Base-by-base conservation (phyloP, 2,888 invertebrate species). In the Xanthia togata region DNA sequence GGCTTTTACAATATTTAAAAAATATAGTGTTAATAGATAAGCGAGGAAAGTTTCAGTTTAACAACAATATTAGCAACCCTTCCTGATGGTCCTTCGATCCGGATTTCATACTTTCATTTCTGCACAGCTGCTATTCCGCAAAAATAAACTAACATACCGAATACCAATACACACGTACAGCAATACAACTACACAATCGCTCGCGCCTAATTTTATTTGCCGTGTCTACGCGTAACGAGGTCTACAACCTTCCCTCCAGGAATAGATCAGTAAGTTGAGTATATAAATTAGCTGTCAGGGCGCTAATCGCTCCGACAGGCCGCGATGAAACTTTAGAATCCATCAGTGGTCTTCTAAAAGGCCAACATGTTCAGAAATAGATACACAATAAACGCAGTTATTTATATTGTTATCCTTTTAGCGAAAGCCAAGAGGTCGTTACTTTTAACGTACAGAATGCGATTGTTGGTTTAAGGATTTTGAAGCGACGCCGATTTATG, bases 251-350 rank as follows among this genome's bases (percentile, higher is more conserved):
- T 91, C 92, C 92, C 92, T 88, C 92, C 92, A 90, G 90, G 93
- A 96, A 96, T 96, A 96, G 96, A 95, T 93, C 93, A 90, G 95
- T 96, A 95, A 96, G 95, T 96, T 95, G 95, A 95, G 95, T 95
- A 95, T 94, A 96, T 96, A 96, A 96, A 96, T 96, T 96, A 96
- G 96, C 96, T 96, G 96, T 96, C 96, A 95, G 91, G 88, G 86
- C 93, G 95, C 96, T 96, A 96, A 96, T 96, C 96, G 96, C 87
- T 96, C 94, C 91, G 95, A 95, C 96, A 96, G 95, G 92, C 95
- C 94, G 95, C 96, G 96, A 95, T 95, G 96, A 96, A 96, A 96
- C 95, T 96, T 93, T 93, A 95, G 95, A 95, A 94, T 94, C 94
- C 94, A 95, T 96, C 96, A 94, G 95, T 93, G 94, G 95, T 93